A percentile compares a stretch with the other conserved stretches of the same genome.
phyloP scores from a whole-genome alignment of 2,888 invertebrate genomes.

The Colostygia pectinataria region DNA sequence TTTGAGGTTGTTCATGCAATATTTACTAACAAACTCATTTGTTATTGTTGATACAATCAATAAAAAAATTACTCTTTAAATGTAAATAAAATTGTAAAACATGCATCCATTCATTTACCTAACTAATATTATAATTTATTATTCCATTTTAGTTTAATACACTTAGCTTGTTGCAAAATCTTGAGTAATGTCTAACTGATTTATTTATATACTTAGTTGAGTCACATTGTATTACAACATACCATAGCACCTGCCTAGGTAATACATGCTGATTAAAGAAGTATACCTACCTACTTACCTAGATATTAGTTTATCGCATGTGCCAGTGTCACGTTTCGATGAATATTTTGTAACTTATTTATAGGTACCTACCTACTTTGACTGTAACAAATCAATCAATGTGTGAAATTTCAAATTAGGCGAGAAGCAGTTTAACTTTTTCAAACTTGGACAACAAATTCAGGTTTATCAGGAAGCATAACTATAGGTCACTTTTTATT shows the following conservation, averaged over 20 bases:
- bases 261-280: conserved; percentile 10
- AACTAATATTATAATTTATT: no score
- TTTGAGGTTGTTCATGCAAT: conserved; percentile 7
- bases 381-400: conserved; percentile 5
- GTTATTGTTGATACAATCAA: no score
- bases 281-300: no score
- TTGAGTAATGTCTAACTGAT: conserved; percentile 23
- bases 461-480: no score
- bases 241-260: neutral
- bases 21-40: conserved; percentile 1
- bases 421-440: no score
- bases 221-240: conserved; percentile 18
- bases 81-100: no score
- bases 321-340: conserved; percentile 7
- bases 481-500: no score
- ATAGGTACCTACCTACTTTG: neutral
- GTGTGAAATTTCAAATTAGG: no score
- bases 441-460: no score
- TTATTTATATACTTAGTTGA: conserved; percentile 19
- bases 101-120: no score
- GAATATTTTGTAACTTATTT: neutral
- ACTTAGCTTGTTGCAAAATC: neutral
- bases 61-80: no score
- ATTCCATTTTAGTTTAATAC: no score
- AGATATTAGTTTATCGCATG: conserved; percentile 3